A percentile compares a stretch with the other conserved stretches of the same genome.
Evolutionary conservation across 2,113 vertebrate genomes (phyloP).

Genomic region (Pipra filicauda): DNA sequence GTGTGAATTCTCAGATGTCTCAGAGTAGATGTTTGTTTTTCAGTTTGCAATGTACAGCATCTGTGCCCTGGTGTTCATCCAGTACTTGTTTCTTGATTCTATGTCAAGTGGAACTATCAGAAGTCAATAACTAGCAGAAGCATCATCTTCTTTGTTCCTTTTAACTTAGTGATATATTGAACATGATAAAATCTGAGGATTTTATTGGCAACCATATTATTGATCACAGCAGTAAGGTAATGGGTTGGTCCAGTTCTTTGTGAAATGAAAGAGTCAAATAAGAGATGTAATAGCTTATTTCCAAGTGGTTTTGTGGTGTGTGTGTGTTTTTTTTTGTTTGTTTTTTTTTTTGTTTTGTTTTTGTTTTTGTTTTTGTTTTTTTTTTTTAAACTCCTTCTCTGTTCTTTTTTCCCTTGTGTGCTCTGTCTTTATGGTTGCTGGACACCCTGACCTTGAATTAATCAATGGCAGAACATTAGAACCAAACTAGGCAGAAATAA

Average conservation of each 20-base stretch:
- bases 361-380: no score
- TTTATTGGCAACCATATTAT: background rate
- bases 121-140: background rate
- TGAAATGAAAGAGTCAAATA: background rate
- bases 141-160: background rate
- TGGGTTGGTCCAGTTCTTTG: background rate
- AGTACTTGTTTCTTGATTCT: background rate
- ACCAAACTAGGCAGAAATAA: background rate
- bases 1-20: background rate
- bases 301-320: background rate
- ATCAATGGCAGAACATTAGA: background rate
- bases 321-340: no score
- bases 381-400: background rate
- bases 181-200: background rate
- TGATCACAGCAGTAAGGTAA: background rate
- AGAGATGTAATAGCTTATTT: background rate
- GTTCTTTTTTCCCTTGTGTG: background rate
- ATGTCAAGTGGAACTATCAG: background rate
- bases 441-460: rapidly evolving
- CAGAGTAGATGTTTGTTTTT: background rate
- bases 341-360: no score
- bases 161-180: background rate
- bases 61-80: background rate
- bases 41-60: background rate
- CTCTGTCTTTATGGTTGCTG: background rate